Evolutionary conservation across 2,888 invertebrate genomes (phyloP).

Genomic region (Encarsia formosa): DNA sequence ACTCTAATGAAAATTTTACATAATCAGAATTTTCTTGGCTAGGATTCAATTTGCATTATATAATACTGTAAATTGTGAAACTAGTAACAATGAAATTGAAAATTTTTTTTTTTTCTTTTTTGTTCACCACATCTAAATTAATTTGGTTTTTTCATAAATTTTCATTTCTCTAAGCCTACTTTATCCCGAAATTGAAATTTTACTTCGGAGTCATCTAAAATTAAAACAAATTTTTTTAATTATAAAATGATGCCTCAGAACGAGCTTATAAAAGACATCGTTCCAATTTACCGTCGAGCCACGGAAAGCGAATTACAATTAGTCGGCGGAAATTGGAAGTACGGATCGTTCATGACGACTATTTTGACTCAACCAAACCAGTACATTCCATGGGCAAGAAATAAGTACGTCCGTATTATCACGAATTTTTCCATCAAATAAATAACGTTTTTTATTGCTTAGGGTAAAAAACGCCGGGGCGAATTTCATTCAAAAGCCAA

Average conservation of each 20-base stretch:
- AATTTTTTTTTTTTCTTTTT: too few relatives aligned
- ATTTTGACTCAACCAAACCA: slow-evolving; percentile 68
- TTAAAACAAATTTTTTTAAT: too few relatives aligned
- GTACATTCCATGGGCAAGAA: slow-evolving; percentile 76
- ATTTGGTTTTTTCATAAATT: too few relatives aligned
- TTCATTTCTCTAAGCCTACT: too few relatives aligned
- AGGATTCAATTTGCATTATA: too few relatives aligned
- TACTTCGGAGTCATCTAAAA: too few relatives aligned
- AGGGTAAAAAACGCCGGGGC: slow-evolving; percentile 65
- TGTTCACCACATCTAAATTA: too few relatives aligned
- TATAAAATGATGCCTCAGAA: too few relatives aligned
- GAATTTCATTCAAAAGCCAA: slow-evolving; percentile 55
- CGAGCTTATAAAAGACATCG: slow-evolving; percentile 69
- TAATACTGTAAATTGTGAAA: too few relatives aligned
- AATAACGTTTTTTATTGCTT: slow-evolving; percentile 22
- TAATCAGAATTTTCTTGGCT: too few relatives aligned
- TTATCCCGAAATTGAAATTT: background rate
- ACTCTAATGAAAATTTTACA: background rate
- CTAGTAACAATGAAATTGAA: too few relatives aligned
- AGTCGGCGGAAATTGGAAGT: slow-evolving; percentile 73
- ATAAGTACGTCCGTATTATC: slow-evolving; percentile 58
- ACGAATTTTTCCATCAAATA: background rate
- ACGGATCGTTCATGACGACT: slow-evolving; percentile 79
- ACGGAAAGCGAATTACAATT: slow-evolving; percentile 70
- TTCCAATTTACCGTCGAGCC: slow-evolving; percentile 70